Conservation (phyloP, 2,113 vertebrate species). For the Gobius niger region DNA sequence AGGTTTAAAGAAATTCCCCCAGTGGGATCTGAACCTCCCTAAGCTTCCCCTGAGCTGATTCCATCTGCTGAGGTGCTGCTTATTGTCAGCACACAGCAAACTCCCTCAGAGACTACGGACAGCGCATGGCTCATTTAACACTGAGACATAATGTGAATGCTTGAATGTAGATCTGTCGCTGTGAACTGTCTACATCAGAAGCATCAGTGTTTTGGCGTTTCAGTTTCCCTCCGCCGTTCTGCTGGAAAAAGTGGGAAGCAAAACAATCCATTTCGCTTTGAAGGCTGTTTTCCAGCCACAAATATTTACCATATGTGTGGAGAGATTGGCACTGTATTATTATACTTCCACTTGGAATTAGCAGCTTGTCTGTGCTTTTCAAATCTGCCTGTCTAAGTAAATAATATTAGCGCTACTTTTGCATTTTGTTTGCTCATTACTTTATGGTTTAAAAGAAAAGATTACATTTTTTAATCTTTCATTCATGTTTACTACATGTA, state of each 20-base stretch:
- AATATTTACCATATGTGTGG: conserved; percentile 51
- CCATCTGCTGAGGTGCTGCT: conserved; percentile 31
- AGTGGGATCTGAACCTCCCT: not conserved
- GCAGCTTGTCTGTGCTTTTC: conserved; percentile 40
- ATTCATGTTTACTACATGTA: too few relatives aligned
- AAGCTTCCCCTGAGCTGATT: conserved; percentile 31
- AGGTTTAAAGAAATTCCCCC: conserved; percentile 9
- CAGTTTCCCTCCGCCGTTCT: not conserved
- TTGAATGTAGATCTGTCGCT: conserved; percentile 1
- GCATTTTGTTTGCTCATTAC: too few relatives aligned
- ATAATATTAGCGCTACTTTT: too few relatives aligned
- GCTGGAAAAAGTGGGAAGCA: conserved; percentile 39
- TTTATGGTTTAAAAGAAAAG: too few relatives aligned
- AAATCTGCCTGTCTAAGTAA: conserved; percentile 21
- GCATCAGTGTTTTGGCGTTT: conserved; percentile 29
- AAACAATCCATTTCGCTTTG: conserved; percentile 21
- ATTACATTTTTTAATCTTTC: too few relatives aligned
- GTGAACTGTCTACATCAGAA: conserved; percentile 16
- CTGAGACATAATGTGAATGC: not conserved
- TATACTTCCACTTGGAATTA: conserved; percentile 60
- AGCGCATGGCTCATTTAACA: not conserved
- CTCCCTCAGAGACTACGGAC: not conserved
- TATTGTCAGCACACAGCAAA: conserved; percentile 10
- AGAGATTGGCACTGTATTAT: conserved; percentile 49
- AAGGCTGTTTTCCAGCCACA: conserved; percentile 58